Base-by-base conservation (phyloP, 35 echinoderm and acorn worm genomes). In the Eucidaris tribuloides region DNA sequence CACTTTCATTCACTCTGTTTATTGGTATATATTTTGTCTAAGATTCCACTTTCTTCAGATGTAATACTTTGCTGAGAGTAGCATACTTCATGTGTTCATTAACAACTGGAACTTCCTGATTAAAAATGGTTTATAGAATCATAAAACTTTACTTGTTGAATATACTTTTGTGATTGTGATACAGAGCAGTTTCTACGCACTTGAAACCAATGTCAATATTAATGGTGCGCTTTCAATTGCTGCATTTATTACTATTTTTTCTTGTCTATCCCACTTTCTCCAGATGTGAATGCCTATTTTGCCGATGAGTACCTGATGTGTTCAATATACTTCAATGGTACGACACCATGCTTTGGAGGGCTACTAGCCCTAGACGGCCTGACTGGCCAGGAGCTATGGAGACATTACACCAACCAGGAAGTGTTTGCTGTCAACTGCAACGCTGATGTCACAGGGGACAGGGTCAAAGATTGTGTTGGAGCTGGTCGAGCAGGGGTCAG, bases 351-450 rank as follows among this genome's bases (percentile, higher is more conserved):
- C 62, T 92, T 92, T 78, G 94, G 94, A 1, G 94, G 94, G 2
- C n/a, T 92, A 23, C 45, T 97, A 19, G 94, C 94, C 24, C 62
- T 97, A 40, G 86, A 97, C 52, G 90, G 89, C 7, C 68, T 20
- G 13, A 99, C 90, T 0, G 96, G 96, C 2, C 36, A 93, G 19
- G 85, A 90, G 33, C 36, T 93, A 18, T 99, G 96, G 96, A 86
- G 85, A 7, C 84, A 93, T 54, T 93, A 87, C 45, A 60, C 86
- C 13, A 82, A 54, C 7, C 37, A 84, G 36, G 96, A 99, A 35
- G 84, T 99, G 29, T 99, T 99, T 81, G 96, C 82, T 19, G 40
- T 99, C n/a, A 99, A 99, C 57, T 99, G 90, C 71, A 89, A 93
- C 32, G 96, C 62, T 28, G 90, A 93, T 36, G 85, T 93, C 61